Conservation (phyloP, 1,140 invertebrate genomes). For the Caenorhabditis brenneri region DNA sequence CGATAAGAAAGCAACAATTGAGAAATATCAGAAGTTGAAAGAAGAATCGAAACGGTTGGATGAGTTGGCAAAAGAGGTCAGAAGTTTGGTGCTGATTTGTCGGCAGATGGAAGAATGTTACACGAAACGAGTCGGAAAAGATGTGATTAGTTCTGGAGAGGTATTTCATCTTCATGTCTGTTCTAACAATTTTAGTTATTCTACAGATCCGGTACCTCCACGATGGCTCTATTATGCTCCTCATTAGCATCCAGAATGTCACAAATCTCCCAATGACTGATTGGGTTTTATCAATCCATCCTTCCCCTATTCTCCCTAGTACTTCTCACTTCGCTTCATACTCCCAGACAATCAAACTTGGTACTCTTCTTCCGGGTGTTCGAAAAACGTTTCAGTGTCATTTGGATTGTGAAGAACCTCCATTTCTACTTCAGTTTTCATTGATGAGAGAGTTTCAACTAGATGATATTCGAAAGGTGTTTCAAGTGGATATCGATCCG, state of each 20-base stretch:
- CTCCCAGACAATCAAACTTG: not conserved
- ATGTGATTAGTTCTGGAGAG: not conserved
- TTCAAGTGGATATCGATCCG: not conserved
- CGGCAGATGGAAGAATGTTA: conserved; percentile 30
- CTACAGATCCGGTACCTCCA: not conserved
- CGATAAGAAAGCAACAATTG: not conserved
- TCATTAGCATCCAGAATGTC: conserved; percentile 5
- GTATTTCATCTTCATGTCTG: not conserved
- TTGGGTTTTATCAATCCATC: not conserved
- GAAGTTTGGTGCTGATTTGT: not conserved
- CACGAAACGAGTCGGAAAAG: not conserved
- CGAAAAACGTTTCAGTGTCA: conserved; percentile 2
- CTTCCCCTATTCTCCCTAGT: not conserved
- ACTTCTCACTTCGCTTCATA: not conserved
- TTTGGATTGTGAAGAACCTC: not conserved
- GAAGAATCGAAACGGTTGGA: conserved; percentile 7
- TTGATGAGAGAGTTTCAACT: not conserved
- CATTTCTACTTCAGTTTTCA: not conserved
- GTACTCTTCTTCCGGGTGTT: not conserved
- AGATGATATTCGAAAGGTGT: not conserved
- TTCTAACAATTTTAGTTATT: not conserved
- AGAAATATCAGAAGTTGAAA: conserved; percentile 33
- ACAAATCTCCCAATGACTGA: not conserved
- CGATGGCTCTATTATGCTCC: not conserved
- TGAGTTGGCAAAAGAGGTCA: not conserved